A percentile compares a stretch with the other conserved stretches of the same genome.
Evolutionary conservation across 2,113 vertebrate genomes (phyloP).

Genomic region (Neodon shergylaensis): DNA sequence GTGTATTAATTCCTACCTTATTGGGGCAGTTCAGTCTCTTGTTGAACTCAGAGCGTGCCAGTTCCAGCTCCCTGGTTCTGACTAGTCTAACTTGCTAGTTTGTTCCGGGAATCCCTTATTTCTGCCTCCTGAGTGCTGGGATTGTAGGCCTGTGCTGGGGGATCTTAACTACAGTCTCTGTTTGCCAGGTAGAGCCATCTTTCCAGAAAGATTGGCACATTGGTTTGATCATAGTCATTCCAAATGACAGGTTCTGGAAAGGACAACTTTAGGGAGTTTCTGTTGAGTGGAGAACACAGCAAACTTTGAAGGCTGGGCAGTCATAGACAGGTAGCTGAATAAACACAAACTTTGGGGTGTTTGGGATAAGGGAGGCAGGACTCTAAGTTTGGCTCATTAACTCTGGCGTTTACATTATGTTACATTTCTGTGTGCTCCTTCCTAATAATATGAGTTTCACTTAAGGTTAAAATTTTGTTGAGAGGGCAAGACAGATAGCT

Average conservation of each 20-base stretch:
- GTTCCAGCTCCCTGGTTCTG: background rate
- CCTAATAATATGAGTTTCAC: background rate
- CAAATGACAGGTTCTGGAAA: slow-evolving; percentile 6
- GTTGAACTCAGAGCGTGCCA: background rate
- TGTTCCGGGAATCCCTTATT: background rate
- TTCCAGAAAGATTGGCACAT: background rate
- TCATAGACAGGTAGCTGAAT: background rate
- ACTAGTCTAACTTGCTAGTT: background rate
- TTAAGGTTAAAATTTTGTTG: background rate
- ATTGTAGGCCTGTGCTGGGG: background rate
- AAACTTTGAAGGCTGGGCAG: background rate
- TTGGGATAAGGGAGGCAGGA: background rate
- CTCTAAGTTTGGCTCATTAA: background rate
- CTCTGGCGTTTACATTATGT: background rate
- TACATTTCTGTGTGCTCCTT: background rate
- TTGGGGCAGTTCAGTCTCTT: background rate
- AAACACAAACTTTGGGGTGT: background rate
- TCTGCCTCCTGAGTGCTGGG: background rate
- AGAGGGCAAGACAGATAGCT: background rate
- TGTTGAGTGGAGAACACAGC: background rate
- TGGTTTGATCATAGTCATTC: slow-evolving; percentile 27
- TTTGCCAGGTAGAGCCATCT: background rate
- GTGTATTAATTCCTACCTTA: background rate
- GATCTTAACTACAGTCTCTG: too few species aligned
- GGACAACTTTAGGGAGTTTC: slow-evolving; percentile 22